Base-by-base conservation (phyloP, 2,113 vertebrate genomes). In the Gobiocypris rarus region DNA sequence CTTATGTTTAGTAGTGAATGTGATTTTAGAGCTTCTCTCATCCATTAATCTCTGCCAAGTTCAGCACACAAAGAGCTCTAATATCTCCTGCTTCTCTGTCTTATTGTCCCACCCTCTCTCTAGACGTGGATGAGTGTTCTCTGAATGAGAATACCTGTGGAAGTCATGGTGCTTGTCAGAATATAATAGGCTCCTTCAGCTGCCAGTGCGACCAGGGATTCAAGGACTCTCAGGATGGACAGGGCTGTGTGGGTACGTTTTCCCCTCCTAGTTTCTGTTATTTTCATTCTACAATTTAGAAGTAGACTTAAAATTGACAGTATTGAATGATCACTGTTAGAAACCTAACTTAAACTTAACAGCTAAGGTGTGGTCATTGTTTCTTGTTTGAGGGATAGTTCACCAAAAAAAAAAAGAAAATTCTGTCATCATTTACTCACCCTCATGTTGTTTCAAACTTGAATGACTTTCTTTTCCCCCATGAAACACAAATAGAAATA, bases 131-230 rank as follows among this genome's bases (percentile, higher is more conserved):
- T 88, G 98, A 99, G 90, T 99, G 98, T 85, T 87, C 88, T 3
- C 90, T 88, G 0, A 98, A 98, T 5, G 93, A 94, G 90, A 96
- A 95, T 0, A 56, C 95, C 10, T 99, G 98, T 85, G 94, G 95
- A 86, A 92, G 87, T 79, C 95, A 96, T 0, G 97, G 97, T 15
- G 95, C 96, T 92, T 99, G 97, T 93, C 97, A 98, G 90, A 99
- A 99, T 90, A 94, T 93, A 83, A 93, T 94, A 70, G 98, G 97
- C 24, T 97, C 97, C 48, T 99, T 95, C 93, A 93, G 90, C 79
- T 99, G 98, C 87, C 95, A 98, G 82, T 99, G 98, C 91, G 97
- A 98, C 92, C 95, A 95, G 65, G 97, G 97, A 65, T 99, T 96
- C 91, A 96, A 97, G 88, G 95, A 96, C 88, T 81, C 93, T 2